phyloP scores from a whole-genome alignment of 2,888 invertebrate species.

The Diadromus collaris region DNA sequence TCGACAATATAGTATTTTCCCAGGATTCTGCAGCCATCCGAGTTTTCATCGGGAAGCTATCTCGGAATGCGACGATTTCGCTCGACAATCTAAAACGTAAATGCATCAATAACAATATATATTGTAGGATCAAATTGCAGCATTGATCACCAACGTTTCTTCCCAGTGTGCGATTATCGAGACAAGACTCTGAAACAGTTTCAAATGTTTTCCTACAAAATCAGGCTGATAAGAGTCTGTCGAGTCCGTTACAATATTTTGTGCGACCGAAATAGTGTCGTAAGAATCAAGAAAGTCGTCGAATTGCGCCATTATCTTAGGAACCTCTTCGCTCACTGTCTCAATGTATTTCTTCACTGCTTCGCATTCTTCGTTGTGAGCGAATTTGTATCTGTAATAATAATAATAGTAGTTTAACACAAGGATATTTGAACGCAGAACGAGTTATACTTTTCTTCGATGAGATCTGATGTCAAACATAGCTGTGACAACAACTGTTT shows the following conservation, averaged over 20 bases:
- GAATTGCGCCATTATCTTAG: constrained; percentile 50
- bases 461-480: constrained; percentile 51
- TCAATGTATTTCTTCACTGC: constrained; percentile 59
- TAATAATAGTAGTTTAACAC: neutral
- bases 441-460: constrained; percentile 54
- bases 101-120: neutral
- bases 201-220: constrained; percentile 29
- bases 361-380: constrained; percentile 60
- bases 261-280: neutral
- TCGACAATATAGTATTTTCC: constrained; percentile 47
- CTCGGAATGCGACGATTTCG: constrained; percentile 50
- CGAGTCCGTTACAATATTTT: neutral
- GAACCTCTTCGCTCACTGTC: constrained; percentile 43
- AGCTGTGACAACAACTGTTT: constrained; percentile 57
- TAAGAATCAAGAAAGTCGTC: constrained; percentile 52
- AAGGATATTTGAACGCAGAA: neutral
- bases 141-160: constrained; percentile 18
- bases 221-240: neutral
- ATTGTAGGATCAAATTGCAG: neutral
- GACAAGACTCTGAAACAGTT: constrained; percentile 27
- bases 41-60: constrained; percentile 49
- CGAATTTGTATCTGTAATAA: constrained; percentile 50
- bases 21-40: constrained; percentile 49
- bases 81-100: constrained; percentile 49
- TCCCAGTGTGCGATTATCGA: constrained; percentile 43